Conservation (phyloP, 2,888 invertebrate species). For the Dicyrtoma fusca region DNA sequence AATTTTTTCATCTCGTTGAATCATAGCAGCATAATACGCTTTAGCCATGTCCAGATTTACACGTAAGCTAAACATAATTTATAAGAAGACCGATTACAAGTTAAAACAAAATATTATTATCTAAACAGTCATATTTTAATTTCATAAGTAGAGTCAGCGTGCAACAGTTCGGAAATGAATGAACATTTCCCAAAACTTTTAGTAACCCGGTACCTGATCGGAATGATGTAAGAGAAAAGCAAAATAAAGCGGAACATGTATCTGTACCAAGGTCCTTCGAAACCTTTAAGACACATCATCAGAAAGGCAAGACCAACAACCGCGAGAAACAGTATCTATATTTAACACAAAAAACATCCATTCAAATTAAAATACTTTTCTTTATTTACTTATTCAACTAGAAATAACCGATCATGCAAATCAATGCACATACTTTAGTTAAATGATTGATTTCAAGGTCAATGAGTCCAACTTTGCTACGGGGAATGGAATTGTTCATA, state of each 20-base stretch:
- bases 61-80: conserved; percentile 73
- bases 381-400: no score
- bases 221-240: conserved; percentile 98
- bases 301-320: conserved; percentile 83
- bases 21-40: conserved; percentile 95
- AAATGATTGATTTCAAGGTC: conserved; percentile 96
- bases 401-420: no score
- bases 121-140: neutral
- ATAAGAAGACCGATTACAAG: neutral
- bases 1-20: conserved; percentile 90
- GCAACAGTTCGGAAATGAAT: no score
- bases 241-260: conserved; percentile 96
- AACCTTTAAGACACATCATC: conserved; percentile 96
- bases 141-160: neutral
- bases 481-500: conserved; percentile 97
- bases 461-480: conserved; percentile 93
- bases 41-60: conserved; percentile 99
- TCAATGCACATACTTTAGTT: conserved; percentile 73
- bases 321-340: conserved; percentile 64
- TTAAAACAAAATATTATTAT: neutral
- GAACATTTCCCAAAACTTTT: no score
- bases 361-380: no score
- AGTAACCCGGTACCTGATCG: conserved; percentile 62
- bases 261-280: conserved; percentile 89
- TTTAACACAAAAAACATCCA: conserved; percentile 2